Evolutionary conservation across 2,797 vertebrate genomes (phyloP).

Genomic region (Botia kubotai): DNA sequence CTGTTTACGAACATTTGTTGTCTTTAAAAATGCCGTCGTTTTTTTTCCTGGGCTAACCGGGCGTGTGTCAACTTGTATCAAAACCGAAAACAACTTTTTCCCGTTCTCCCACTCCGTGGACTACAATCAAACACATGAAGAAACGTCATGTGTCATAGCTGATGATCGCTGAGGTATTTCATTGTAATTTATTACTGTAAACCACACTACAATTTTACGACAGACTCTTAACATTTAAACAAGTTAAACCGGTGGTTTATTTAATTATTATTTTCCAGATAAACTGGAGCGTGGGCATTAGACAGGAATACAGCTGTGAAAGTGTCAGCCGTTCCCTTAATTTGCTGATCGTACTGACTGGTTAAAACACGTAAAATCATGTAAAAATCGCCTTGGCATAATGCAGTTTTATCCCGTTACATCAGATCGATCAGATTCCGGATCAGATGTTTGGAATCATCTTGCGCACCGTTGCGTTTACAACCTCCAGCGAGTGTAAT

Average conservation of each 20-base stretch:
- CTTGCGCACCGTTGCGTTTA: too few species aligned
- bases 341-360: too few species aligned
- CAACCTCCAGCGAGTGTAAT: not conserved
- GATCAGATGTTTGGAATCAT: not conserved
- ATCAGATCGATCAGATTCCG: not conserved
- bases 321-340: not conserved
- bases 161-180: too few species aligned
- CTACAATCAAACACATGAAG: not conserved
- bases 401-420: too few species aligned
- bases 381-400: too few species aligned
- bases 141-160: not conserved
- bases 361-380: too few species aligned
- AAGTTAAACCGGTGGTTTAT: not conserved
- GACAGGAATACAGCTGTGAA: not conserved
- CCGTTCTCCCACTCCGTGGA: not conserved
- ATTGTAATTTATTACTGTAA: too few species aligned
- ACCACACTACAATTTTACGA: not conserved
- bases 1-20: constrained; percentile 3
- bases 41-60: not conserved
- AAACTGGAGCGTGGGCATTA: not conserved
- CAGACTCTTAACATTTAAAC: not conserved
- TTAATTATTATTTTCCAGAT: too few species aligned
- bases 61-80: constrained; percentile 26
- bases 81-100: not conserved
- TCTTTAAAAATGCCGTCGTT: not conserved